Evolutionary conservation across 2,113 vertebrate genomes (phyloP), one percentile per base, ranked within the genome.

Genomic region (Plectropomus leopardus): DNA sequence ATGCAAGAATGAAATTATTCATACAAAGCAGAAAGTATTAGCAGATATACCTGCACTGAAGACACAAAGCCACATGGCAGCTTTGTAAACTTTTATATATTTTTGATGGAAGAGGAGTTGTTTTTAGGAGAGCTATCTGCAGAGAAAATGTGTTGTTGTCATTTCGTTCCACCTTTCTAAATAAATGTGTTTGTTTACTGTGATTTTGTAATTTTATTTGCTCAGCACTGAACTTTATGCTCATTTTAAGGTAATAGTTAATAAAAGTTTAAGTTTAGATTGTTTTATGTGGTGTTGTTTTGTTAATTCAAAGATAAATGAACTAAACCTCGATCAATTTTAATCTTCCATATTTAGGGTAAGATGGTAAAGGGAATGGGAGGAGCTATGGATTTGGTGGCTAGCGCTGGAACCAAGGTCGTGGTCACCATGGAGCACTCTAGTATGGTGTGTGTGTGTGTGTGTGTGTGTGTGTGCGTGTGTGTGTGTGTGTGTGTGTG

Each of bases 281-380:
- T 63, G 3, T n/a, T 14, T 23, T 0, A 28, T 42, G 5, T 28
- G 51, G 3, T 53, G 45, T 45, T 60, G n/a, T 68, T 47, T 67
- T 59, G 34, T 60, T 10, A 40, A 40, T 10, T 40, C 36, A 40
- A 6, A 32, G 6, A 32, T 32, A 6, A 32, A 32, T 32, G 44
- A 54, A 2, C 59, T 4, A 61, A 84, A 36, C 40, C 7, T 19
- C 53, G 42, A 15, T 70, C 6, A 26, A 1, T 74, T 40, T 64
- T 44, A 50, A 11, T 51, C 23, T 59, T 89, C 14, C 78, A 0
- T 76, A 88, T 91, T 89, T 85, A 99, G 98, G 98, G 98, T 63
- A 99, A 99, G 89, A 98, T 99, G 98, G 97, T 99, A 85, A 99
- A 99, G 91, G 98, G 98, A 87, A 99, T 99, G 98, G 98, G 98